Base-by-base conservation (phyloP, 2,888 invertebrate genomes). In the Eupithecia dodoneata region DNA sequence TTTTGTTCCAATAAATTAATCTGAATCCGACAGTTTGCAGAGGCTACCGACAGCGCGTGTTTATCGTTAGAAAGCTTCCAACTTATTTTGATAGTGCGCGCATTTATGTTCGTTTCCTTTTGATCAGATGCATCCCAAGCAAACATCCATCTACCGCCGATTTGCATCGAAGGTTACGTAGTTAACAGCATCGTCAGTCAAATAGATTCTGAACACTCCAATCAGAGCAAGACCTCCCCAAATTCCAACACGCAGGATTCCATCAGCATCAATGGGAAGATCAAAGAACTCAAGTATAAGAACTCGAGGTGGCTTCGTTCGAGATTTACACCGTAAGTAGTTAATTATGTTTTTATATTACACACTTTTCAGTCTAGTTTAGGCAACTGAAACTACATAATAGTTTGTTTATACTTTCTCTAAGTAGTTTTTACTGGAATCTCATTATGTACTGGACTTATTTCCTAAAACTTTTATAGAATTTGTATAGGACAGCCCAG, bases 221-320 rank as follows among this genome's bases (percentile, higher is more conserved):
- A 73, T 66, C 67, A 81, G 69, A 30, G 10, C 30, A 69, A 71
- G 65, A 44, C 76, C 73, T 12, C 72, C 7, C 10, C 72, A 15
- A 13, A 73, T 0, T 81, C 81, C 3, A 59, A 59, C 6, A 12
- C 71, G 4, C 78, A 79, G 2, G 87, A 88, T 2, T 80, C 89
- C 9, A 94, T 94, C 66, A 89, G 86, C 72, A 94, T 94, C 10
- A 90, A 87, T 15, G 88, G 90, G 2, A 92, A 89, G 83, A 94
- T 94, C 41, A 88, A 85, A 67, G 92, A 94, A 76, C 83, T 94
- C 13, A 94, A 94, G 81, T 85, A 75, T 67, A 81, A 76, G 30
- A 75, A 41, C 45, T 66, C 55, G 80, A 44, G 82, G 79, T 71
- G 85, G 70, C 74, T 74, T 3, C 81, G 82, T 52, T 74, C 71